Conservation (phyloP, 2,113 vertebrate species). For the Saguinus midas region DNA sequence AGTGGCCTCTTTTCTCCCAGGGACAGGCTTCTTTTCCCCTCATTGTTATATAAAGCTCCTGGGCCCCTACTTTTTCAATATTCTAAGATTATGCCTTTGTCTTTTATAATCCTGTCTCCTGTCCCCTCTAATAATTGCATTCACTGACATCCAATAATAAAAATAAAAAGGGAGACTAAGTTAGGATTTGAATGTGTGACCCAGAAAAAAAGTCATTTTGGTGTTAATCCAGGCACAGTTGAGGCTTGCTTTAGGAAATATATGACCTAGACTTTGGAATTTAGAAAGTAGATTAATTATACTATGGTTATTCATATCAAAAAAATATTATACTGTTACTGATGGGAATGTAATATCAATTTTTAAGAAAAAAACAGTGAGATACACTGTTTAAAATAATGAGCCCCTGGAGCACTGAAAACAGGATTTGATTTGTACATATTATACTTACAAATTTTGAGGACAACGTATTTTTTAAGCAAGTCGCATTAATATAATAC, state of each 20-base stretch:
- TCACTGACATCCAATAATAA: constrained; percentile 26
- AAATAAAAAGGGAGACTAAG: constrained; percentile 28
- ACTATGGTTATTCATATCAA: background rate
- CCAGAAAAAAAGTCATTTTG: constrained; percentile 19
- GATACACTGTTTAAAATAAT: background rate
- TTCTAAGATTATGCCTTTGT: constrained; percentile 32
- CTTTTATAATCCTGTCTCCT: constrained; percentile 40
- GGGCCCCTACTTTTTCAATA: background rate
- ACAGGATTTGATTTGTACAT: background rate
- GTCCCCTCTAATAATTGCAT: constrained; percentile 38
- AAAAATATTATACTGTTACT: background rate
- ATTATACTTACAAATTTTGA: background rate
- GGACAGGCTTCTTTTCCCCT: background rate
- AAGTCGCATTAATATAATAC: background rate
- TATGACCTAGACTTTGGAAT: constrained; percentile 44
- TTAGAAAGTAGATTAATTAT: constrained; percentile 39
- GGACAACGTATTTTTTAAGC: background rate
- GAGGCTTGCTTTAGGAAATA: constrained; percentile 1
- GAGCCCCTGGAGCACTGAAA: background rate
- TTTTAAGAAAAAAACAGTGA: background rate
- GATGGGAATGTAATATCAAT: background rate
- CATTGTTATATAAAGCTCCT: background rate
- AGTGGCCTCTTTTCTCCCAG: background rate
- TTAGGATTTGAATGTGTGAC: constrained; percentile 27
- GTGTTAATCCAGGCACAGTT: constrained; percentile 45